A percentile compares a stretch with the other conserved stretches of the same genome.
These are phyloP conservation scores for Dolichotis patagonum DNA, from an alignment of 2,113 vertebrate species.

Conservation along the genomic window DNA sequence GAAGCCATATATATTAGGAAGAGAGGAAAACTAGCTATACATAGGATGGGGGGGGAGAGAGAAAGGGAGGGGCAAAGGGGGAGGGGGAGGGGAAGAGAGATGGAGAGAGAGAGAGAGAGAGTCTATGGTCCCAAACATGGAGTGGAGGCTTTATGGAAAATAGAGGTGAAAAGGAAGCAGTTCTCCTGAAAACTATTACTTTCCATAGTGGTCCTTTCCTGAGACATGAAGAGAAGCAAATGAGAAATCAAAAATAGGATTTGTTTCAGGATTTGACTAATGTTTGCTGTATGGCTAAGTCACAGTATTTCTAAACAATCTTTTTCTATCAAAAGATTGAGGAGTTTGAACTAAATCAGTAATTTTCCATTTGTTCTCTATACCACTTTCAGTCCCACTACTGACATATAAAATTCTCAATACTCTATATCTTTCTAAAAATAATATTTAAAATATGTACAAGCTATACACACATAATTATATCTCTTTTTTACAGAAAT, in stretches of 20 bases:
- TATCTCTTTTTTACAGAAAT: conserved; percentile 16
- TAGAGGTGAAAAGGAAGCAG: not conserved
- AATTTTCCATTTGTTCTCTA: not conserved
- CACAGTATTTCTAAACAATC: not conserved
- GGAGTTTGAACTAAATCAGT: not conserved
- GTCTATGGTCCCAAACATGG: not conserved
- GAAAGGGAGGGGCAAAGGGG: too few relatives aligned
- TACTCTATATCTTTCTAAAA: conserved; percentile 33
- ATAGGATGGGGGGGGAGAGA: not conserved
- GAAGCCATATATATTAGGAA: not conserved
- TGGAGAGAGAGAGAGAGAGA: not conserved
- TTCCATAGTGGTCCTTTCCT: not conserved
- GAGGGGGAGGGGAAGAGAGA: too few relatives aligned
- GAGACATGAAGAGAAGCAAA: not conserved
- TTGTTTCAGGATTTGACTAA: conserved; percentile 31
- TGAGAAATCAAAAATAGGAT: not conserved
- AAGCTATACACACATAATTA: not conserved
- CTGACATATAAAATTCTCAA: conserved; percentile 16
- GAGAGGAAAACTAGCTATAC: conserved; percentile 22
- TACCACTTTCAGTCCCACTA: not conserved
- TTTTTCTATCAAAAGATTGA: conserved; percentile 42
- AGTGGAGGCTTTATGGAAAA: not conserved
- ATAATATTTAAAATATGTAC: conserved; percentile 17
- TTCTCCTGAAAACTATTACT: not conserved
- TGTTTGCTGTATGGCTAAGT: not conserved